Percentiles rank a stretch among this genome's conserved stretches.
Evolutionary conservation across 1,140 invertebrate species (phyloP).

Genomic region (Eciton burchellii): DNA sequence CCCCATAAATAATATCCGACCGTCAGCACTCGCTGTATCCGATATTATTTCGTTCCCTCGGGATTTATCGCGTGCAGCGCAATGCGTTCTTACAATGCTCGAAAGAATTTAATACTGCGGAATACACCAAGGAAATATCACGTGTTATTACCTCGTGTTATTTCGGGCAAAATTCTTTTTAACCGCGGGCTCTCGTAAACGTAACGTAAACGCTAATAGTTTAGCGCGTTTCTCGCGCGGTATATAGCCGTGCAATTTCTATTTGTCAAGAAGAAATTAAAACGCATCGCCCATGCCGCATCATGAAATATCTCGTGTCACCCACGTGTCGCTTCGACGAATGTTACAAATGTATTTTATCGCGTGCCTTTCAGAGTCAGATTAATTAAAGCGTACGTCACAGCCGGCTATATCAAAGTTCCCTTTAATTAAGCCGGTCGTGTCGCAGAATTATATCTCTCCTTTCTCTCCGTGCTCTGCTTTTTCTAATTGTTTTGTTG

Average conservation of each 20-base stretch:
- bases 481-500: constrained; percentile 19
- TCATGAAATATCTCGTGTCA: constrained; percentile 48
- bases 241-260: constrained; percentile 54
- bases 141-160: constrained; percentile 54
- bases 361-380: constrained; percentile 25
- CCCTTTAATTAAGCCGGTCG: constrained; percentile 43
- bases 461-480: neutral
- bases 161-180: constrained; percentile 52
- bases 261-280: constrained; percentile 49
- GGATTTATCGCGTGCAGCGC: constrained; percentile 47
- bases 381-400: constrained; percentile 52
- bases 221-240: constrained; percentile 54
- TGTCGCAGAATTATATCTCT: constrained; percentile 23
- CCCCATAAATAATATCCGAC: constrained; percentile 56
- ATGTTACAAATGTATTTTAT: constrained; percentile 49
- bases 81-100: constrained; percentile 55
- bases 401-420: neutral
- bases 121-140: constrained; percentile 58
- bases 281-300: constrained; percentile 36
- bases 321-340: constrained; percentile 46
- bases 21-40: constrained; percentile 60
- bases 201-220: constrained; percentile 48
- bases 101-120: constrained; percentile 62
- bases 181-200: constrained; percentile 46
- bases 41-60: constrained; percentile 57